Conservation (phyloP, 1,140 invertebrate species). For the Drosophila truncata region DNA sequence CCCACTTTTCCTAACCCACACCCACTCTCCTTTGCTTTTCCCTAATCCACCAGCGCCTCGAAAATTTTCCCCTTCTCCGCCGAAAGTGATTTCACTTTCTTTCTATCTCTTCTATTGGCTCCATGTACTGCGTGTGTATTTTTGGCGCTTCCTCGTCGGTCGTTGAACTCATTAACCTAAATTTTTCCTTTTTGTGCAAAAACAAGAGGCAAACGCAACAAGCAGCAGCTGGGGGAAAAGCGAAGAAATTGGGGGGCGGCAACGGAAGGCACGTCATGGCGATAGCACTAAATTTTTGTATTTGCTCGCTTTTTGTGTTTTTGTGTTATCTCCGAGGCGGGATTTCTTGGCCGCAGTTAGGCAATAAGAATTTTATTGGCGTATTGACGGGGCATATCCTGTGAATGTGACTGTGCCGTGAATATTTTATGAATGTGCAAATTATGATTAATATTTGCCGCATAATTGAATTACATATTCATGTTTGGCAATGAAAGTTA, state of each 20-base stretch:
- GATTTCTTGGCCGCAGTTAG: conserved; percentile 1
- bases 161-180: conserved; percentile 81
- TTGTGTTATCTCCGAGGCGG: conserved; percentile 33
- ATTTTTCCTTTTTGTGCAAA: conserved; percentile 62
- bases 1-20: neutral
- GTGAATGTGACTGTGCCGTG: too few species aligned
- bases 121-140: conserved; percentile 40
- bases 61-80: conserved; percentile 3
- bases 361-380: conserved; percentile 27
- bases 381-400: conserved; percentile 10
- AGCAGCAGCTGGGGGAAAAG: neutral
- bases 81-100: conserved; percentile 62
- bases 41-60: neutral
- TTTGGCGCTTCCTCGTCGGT: conserved; percentile 68
- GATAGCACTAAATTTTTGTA: conserved; percentile 21
- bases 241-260: neutral
- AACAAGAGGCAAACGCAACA: conserved; percentile 48
- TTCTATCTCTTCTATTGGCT: conserved; percentile 57
- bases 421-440: conserved; percentile 33
- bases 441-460: conserved; percentile 39
- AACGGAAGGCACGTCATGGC: conserved; percentile 3
- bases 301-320: conserved; percentile 2
- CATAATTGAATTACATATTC: conserved; percentile 46
- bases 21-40: conserved; percentile 5
- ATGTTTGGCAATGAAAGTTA: conserved; percentile 8